phyloP scores from a whole-genome alignment of 2,888 invertebrate species.

The Ochlodes sylvanus region DNA sequence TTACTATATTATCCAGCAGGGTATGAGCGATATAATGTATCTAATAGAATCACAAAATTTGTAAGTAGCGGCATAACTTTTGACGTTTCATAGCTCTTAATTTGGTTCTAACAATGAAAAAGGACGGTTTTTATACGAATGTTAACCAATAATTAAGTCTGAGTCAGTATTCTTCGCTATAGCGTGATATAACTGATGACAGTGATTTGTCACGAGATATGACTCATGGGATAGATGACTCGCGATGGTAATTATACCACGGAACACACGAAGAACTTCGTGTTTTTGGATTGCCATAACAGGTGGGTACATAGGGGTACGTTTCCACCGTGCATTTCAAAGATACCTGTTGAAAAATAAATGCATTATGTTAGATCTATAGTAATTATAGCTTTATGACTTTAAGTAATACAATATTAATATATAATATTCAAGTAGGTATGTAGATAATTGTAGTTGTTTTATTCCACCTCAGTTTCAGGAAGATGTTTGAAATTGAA shows the following conservation, averaged over 20 bases:
- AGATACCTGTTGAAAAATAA: too few species aligned
- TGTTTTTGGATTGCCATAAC: background rate
- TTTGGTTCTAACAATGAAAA: constrained; percentile 47
- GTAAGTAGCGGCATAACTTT: background rate
- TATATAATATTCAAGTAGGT: too few species aligned
- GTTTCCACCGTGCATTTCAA: too few species aligned
- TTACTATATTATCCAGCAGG: too few species aligned
- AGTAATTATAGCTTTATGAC: too few species aligned
- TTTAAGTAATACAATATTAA: too few species aligned
- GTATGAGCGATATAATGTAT: too few species aligned
- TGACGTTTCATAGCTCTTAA: background rate
- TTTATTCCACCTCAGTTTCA: too few species aligned
- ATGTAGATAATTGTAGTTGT: too few species aligned
- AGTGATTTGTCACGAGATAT: constrained; percentile 47
- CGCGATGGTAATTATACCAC: constrained; percentile 24
- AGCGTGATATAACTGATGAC: constrained; percentile 46
- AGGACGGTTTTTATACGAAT: constrained; percentile 39
- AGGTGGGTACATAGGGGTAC: background rate
- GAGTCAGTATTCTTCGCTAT: constrained; percentile 46
- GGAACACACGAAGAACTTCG: constrained; percentile 6
- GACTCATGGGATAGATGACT: constrained; percentile 41
- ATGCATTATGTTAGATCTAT: too few species aligned
- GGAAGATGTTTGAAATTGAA: too few species aligned
- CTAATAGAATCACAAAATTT: too few species aligned
- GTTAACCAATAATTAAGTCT: constrained; percentile 45